Percentiles rank a stretch among this genome's conserved stretches.
These are phyloP conservation scores for Flexamia atlantica DNA, from an alignment of 2,888 invertebrate genomes.

Conservation along the genomic window DNA sequence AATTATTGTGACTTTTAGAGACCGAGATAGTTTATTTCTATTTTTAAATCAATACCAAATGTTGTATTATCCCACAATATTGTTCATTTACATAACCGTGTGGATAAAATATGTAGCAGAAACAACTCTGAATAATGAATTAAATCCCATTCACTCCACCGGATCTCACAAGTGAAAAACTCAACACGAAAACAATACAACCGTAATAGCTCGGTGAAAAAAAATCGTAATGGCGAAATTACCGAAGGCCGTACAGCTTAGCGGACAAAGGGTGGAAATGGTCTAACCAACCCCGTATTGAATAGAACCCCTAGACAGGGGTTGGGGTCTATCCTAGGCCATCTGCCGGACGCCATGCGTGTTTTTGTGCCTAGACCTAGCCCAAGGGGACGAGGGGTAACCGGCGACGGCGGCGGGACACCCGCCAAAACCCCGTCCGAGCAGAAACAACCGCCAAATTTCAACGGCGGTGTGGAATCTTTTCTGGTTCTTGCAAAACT, in stretches of 20 bases:
- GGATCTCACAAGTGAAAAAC: too few relatives aligned
- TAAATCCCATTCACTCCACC: too few relatives aligned
- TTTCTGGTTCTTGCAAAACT: too few relatives aligned
- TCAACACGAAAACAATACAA: slow-evolving; percentile 4
- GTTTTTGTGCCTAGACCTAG: slow-evolving; percentile 45
- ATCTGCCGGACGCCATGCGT: not conserved
- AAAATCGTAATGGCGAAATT: slow-evolving; percentile 27
- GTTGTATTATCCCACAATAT: too few relatives aligned
- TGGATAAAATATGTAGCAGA: too few relatives aligned
- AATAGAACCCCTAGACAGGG: slow-evolving; percentile 36
- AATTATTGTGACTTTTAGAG: too few relatives aligned
- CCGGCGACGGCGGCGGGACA: not conserved
- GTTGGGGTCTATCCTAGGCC: slow-evolving; percentile 27
- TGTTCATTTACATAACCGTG: too few relatives aligned
- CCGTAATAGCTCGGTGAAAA: not conserved
- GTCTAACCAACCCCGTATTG: slow-evolving; percentile 22
- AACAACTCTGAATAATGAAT: too few relatives aligned
- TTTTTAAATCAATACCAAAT: too few relatives aligned
- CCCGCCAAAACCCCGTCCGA: not conserved
- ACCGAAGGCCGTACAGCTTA: not conserved
- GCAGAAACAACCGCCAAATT: too few relatives aligned
- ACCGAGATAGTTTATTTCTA: too few relatives aligned
- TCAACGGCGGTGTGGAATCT: too few relatives aligned
- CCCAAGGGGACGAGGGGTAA: slow-evolving; percentile 5
- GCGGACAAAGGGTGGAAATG: slow-evolving; percentile 34